Evolutionary conservation across 2,888 invertebrate genomes (phyloP).

Genomic region (Serrognathus titanus): DNA sequence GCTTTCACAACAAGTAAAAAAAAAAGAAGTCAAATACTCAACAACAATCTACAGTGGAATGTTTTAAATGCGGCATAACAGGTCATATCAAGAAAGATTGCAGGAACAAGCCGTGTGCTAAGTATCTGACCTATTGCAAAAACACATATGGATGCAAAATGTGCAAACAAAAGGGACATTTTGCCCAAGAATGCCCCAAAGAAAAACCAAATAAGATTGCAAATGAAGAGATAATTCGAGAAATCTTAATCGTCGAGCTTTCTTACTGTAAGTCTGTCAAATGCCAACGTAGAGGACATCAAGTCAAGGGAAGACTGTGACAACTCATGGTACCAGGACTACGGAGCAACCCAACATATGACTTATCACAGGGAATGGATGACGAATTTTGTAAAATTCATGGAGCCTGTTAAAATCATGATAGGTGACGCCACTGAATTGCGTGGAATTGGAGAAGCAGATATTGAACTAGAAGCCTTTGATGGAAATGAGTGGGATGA

Average conservation of each 20-base stretch:
- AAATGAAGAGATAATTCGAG: background rate
- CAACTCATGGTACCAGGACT: conserved; percentile 25
- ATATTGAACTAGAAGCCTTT: conserved; percentile 28
- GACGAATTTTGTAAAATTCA: conserved; percentile 12
- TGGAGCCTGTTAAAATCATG: background rate
- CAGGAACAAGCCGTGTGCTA: no score
- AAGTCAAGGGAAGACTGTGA: no score
- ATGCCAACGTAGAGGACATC: background rate
- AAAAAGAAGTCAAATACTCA: background rate
- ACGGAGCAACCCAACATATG: conserved; percentile 31
- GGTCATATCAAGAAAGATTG: no score
- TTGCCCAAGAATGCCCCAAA: background rate
- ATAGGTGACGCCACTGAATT: conserved; percentile 25
- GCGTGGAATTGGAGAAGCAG: conserved; percentile 28
- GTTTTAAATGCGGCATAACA: no score
- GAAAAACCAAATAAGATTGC: background rate
- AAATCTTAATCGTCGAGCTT: background rate
- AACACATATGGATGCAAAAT: no score
- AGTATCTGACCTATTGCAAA: no score
- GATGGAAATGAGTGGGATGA: conserved; percentile 27
- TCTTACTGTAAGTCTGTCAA: conserved; percentile 12
- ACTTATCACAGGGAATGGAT: conserved; percentile 25
- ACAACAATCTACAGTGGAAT: no score
- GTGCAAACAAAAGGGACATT: no score
- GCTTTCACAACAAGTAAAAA: background rate